Base-by-base conservation (phyloP, 2,888 invertebrate species). In the Sinopyrophorus schimmeli region DNA sequence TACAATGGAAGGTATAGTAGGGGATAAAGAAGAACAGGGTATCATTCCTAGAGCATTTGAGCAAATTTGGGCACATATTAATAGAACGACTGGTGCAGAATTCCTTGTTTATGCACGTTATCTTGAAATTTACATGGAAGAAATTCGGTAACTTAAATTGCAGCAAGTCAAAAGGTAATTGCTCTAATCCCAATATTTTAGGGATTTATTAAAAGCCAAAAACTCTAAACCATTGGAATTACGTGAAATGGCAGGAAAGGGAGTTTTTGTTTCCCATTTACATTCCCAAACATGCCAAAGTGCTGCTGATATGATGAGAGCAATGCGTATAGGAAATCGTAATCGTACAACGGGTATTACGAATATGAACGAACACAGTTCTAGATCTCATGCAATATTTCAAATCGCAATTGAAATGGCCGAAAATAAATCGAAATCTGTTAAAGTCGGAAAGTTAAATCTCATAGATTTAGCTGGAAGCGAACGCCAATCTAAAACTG, bases 391-490 rank as follows among this genome's bases (percentile, higher is more conserved):
- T 77, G 98, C 99, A 41, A 97, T 99, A 59, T 98, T 99, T 74
- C 89, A 96, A 72, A 92, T 99, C 62, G 95, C 95, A 38, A 88
- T 99, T 30, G 99, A 99, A 78, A 95, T 96, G 81, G 86, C 88
- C 55, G 84, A 86, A 66, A 80, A 81, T 23, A 85, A 83, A 39
- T 81, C 78, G 3, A 75, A 72, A 37, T 64, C 71, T 2, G 75
- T 78, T 10, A 77, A 93, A 62, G 94, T 96, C 32, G 99, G 99
- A 27, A 93, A 96, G 71, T 75, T 99, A 63, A 99, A 99, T 78
- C 79, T 99, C 54, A 95, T 99, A 28, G 99, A 99, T 80, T 79
- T 99, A 69, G 99, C 99, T 21, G 99, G 99, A 32, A 95, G 95
- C 74, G 99, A 99, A 76, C 81, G 97, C 27, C 97, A 98, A 74